Percentiles rank a stretch among this genome's conserved stretches.
These are phyloP conservation scores for Paralinhomoeus sp. DNA, from an alignment of 2,888 invertebrate genomes.

Conservation along the genomic window DNA sequence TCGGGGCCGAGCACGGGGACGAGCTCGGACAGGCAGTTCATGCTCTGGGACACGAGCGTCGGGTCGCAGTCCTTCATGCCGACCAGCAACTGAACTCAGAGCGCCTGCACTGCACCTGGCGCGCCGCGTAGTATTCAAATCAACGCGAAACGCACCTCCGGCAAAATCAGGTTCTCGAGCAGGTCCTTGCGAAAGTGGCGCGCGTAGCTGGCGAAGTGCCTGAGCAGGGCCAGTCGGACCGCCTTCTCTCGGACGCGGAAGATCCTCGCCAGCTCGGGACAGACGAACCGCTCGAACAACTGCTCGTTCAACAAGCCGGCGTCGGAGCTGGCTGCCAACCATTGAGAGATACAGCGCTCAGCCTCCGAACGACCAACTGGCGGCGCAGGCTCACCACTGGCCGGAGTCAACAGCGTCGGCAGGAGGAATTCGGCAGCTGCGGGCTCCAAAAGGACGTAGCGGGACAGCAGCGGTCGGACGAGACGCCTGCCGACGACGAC, in stretches of 20 bases:
- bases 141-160: slow-evolving; percentile 39
- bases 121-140: too few species aligned
- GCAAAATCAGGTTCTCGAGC: slow-evolving; percentile 50
- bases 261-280: slow-evolving; percentile 40
- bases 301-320: slow-evolving; percentile 42
- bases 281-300: slow-evolving; percentile 47
- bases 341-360: too few species aligned
- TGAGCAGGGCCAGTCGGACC: slow-evolving; percentile 50
- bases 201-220: slow-evolving; percentile 52
- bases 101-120: too few species aligned
- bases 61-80: slow-evolving; percentile 70
- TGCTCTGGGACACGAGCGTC: slow-evolving; percentile 51
- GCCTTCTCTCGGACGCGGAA: slow-evolving; percentile 65
- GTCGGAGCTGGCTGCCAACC: too few species aligned
- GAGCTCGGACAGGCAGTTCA: slow-evolving; percentile 55
- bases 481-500: slow-evolving; percentile 56
- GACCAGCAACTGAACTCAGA: slow-evolving; percentile 40
- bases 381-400: slow-evolving; percentile 36
- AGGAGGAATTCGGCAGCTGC: slow-evolving; percentile 53
- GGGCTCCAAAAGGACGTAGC: slow-evolving; percentile 58
- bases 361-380: too few species aligned
- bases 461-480: slow-evolving; percentile 49
- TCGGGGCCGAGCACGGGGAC: slow-evolving; percentile 61
- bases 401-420: slow-evolving; percentile 43
- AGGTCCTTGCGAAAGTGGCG: slow-evolving; percentile 50